phyloP scores from a whole-genome alignment of 2,113 vertebrate genomes.

The Entomyzon cyanotis region DNA sequence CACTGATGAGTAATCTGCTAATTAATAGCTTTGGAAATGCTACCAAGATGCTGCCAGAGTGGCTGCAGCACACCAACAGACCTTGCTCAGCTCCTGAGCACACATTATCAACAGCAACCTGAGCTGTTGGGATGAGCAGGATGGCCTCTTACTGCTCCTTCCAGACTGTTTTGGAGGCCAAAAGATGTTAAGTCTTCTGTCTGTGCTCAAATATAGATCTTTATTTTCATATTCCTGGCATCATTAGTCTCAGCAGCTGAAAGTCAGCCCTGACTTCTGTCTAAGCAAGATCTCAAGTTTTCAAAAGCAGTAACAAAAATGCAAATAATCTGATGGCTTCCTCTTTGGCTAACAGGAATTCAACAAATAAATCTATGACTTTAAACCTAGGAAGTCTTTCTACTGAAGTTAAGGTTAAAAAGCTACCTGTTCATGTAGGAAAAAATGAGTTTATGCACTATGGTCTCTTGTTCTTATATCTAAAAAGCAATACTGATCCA shows the following conservation, averaged over 20 bases:
- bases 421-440: neutral
- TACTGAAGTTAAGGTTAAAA: neutral
- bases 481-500: neutral
- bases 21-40: constrained; percentile 42
- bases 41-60: constrained; percentile 6
- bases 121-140: neutral
- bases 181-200: neutral
- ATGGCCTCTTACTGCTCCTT: neutral
- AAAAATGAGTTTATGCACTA: neutral
- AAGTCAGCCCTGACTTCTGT: neutral
- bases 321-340: neutral
- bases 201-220: neutral
- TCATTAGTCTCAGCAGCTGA: neutral
- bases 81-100: neutral
- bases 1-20: constrained; percentile 44
- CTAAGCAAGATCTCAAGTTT: neutral
- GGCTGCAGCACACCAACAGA: neutral
- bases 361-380: neutral
- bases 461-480: neutral
- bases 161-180: neutral
- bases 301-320: neutral
- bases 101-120: neutral
- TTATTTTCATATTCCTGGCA: neutral
- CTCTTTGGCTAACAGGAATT: neutral
- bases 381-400: neutral